Evolutionary conservation across 2,113 vertebrate species (phyloP).

Genomic region (Lates calcarifer): DNA sequence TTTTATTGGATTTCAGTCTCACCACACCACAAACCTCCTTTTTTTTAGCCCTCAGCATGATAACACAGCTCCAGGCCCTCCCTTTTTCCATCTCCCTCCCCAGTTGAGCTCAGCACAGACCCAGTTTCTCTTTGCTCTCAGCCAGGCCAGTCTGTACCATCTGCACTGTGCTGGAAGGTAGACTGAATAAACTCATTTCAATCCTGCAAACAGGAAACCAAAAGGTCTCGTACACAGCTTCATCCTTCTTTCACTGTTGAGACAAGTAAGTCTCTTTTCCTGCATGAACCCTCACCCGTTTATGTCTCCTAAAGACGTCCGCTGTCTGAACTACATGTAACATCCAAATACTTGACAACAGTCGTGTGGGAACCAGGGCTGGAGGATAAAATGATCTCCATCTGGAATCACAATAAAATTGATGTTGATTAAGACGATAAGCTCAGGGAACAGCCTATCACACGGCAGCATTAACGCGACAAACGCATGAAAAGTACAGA

Average conservation of each 20-base stretch:
- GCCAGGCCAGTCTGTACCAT: constrained; percentile 51
- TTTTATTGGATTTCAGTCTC: constrained; percentile 18
- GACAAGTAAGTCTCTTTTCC: constrained; percentile 5
- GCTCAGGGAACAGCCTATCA: too few relatives aligned
- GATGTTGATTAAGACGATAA: too few relatives aligned
- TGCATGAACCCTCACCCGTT: neutral
- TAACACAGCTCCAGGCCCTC: constrained; percentile 32
- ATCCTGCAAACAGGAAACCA: constrained; percentile 6
- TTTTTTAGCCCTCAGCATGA: constrained; percentile 31
- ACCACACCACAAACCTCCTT: neutral
- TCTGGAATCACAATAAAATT: too few relatives aligned
- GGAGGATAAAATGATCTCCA: too few relatives aligned
- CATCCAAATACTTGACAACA: neutral
- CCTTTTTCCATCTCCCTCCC: constrained; percentile 40
- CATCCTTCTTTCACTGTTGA: neutral
- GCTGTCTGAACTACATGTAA: neutral
- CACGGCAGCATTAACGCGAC: too few relatives aligned
- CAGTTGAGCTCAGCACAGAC: constrained; percentile 47
- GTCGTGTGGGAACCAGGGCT: too few relatives aligned
- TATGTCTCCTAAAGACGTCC: neutral
- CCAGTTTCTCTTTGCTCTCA: constrained; percentile 62
- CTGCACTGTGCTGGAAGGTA: constrained; percentile 49
- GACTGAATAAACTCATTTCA: constrained; percentile 9
- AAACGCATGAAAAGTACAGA: too few relatives aligned
- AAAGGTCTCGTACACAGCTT: neutral